These are phyloP conservation scores for Pygmarrhopalites habei DNA, from an alignment of 1,140 invertebrate species.

Conservation along the genomic window DNA sequence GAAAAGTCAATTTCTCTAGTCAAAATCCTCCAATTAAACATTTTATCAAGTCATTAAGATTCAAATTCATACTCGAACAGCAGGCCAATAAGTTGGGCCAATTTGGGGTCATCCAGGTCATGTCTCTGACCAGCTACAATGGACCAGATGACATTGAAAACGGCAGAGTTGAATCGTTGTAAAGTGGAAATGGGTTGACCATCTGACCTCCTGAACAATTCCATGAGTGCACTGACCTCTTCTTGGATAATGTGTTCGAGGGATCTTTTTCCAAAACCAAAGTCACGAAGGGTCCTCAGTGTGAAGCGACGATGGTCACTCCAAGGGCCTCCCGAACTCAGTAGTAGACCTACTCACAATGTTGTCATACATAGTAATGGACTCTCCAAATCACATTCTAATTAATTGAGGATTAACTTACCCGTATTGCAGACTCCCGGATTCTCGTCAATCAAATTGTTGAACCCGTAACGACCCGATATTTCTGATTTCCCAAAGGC, in stretches of 20 bases:
- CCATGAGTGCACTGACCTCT: constrained; percentile 14
- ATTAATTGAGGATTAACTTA: too few relatives aligned
- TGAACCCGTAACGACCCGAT: too few relatives aligned
- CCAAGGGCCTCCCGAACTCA: too few relatives aligned
- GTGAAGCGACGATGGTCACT: too few relatives aligned
- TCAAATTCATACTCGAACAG: constrained; percentile 1
- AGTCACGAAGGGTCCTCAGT: constrained; percentile 20
- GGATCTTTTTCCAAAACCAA: constrained; percentile 24
- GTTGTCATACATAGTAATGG: too few relatives aligned
- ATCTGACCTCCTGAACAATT: neutral
- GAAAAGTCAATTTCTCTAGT: neutral
- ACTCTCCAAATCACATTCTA: too few relatives aligned
- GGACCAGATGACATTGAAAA: constrained; percentile 75
- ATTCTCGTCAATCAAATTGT: too few relatives aligned
- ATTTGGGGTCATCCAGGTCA: constrained; percentile 41
- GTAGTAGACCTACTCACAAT: too few relatives aligned
- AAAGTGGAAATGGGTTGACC: neutral
- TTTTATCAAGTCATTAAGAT: neutral
- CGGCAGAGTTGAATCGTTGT: constrained; percentile 40
- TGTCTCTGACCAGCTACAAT: constrained; percentile 70
- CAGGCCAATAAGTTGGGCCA: constrained; percentile 17
- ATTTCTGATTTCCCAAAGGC: too few relatives aligned
- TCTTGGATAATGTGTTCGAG: constrained; percentile 22
- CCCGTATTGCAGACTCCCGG: too few relatives aligned
- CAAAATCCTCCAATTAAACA: neutral